phyloP scores from a whole-genome alignment of 2,113 vertebrate species.

The Serinus canaria region DNA sequence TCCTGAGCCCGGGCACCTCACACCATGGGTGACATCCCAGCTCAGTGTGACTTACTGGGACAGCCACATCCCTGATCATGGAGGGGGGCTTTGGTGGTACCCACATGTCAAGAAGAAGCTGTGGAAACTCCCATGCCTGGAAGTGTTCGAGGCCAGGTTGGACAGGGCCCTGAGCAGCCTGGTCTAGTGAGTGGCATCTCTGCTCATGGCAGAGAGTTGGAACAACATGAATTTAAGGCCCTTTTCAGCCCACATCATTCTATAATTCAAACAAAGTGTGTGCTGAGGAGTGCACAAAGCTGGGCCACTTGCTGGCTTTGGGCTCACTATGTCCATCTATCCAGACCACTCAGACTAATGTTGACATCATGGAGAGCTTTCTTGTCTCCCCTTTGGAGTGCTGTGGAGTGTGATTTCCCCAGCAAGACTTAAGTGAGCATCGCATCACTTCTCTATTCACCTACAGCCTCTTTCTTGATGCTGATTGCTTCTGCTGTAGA shows the following conservation, averaged over 20 bases:
- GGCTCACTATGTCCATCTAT: accelerated
- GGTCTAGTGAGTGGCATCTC: background rate
- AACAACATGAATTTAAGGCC: background rate
- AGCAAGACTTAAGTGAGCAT: background rate
- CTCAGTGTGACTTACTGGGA: background rate
- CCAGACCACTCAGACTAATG: accelerated
- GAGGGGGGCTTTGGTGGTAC: background rate
- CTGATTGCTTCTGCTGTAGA: background rate
- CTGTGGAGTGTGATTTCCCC: background rate
- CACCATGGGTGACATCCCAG: background rate
- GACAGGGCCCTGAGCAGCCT: background rate
- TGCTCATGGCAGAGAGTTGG: background rate
- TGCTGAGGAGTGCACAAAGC: accelerated
- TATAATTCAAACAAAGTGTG: background rate
- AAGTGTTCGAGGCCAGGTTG: background rate
- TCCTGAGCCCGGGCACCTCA: background rate
- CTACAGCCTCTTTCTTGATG: background rate
- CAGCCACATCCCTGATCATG: background rate
- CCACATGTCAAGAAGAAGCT: background rate
- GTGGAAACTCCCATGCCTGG: background rate
- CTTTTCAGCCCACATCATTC: background rate
- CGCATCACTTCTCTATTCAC: background rate
- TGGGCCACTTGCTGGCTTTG: background rate
- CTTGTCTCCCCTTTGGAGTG: accelerated
- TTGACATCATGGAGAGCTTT: background rate